Base-by-base conservation (phyloP, 2,113 vertebrate species). In the Argyrosomus japonicus region DNA sequence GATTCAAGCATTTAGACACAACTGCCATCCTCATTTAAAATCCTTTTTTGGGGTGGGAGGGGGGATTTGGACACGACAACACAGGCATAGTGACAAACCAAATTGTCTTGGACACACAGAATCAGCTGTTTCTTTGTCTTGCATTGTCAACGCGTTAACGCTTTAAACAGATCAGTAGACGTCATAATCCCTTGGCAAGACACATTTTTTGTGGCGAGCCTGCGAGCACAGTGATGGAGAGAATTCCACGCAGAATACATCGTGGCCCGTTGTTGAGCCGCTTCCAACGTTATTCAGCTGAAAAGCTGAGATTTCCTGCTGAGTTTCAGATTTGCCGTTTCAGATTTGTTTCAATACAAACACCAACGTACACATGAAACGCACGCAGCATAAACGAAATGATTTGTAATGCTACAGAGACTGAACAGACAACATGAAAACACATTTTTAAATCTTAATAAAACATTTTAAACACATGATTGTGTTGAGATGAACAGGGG, bases 91-190 rank as follows among this genome's bases (percentile, higher is more conserved):
- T 14, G 65, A 45, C 51, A 85, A 83, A 87, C 71, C 83, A 77
- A 88, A 88, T 77, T 82, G 87, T 87, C 67, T 77, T 73, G 68
- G 77, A 79, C 69, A 79, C 60, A 84, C 76, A 72, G 68, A 85
- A 90, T 86, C 75, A 90, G 83, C 89, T 78, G 83, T 76, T 84
- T 75, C 81, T 90, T 88, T 89, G 81, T 87, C 57, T 76, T 77
- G 53, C 43, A 61, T 73, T 87, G 88, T 91, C 61, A 32, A 56
- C 0, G 53, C 36, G 82, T 85, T 87, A 83, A 92, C 48, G 76
- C 81, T 86, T 88, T 88, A 89, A 89, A 91, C 65, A 89, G 85
- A 90, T 93, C 90, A 89, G 82, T 57, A 17, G 47, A 87, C 76
- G 73, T 90, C 87, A 82, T 89, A 92, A 91, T 91, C 88, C 87